Percentiles rank a stretch among this genome's conserved stretches.
Conservation (phyloP, 2,888 invertebrate genomes). For the Eristalis arbustorum region DNA sequence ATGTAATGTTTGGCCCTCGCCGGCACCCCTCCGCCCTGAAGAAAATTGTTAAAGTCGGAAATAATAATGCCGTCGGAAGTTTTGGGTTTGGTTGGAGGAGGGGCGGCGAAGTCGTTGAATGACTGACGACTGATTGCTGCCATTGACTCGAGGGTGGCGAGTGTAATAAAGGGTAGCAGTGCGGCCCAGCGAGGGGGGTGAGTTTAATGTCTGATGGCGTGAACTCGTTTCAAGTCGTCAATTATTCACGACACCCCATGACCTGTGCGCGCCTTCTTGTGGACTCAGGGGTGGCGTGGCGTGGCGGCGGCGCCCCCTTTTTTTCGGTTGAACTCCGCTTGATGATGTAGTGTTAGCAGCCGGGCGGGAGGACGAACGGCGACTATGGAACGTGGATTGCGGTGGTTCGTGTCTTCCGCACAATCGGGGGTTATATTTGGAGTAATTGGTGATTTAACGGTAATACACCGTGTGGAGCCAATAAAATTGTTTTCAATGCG, state of each 20-base stretch:
- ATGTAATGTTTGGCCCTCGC: slow-evolving; percentile 46
- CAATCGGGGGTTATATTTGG: slow-evolving; percentile 58
- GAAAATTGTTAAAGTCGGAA: slow-evolving; percentile 69
- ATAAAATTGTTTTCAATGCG: slow-evolving; percentile 58
- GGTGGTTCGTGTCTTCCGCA: slow-evolving; percentile 7
- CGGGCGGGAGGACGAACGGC: background rate
- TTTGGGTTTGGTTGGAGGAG: slow-evolving; percentile 12
- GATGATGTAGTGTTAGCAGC: background rate
- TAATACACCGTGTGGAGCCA: slow-evolving; percentile 69
- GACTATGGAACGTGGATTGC: background rate
- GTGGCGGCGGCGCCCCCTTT: background rate
- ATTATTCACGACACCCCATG: slow-evolving; percentile 66
- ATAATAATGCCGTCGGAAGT: slow-evolving; percentile 69
- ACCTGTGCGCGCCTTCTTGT: slow-evolving; percentile 21
- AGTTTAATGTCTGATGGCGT: slow-evolving; percentile 69
- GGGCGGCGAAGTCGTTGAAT: slow-evolving; percentile 51
- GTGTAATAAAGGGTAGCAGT: slow-evolving; percentile 26
- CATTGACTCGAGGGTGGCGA: slow-evolving; percentile 51
- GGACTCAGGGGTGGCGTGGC: background rate
- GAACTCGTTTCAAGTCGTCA: slow-evolving; percentile 70
- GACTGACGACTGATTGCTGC: slow-evolving; percentile 60
- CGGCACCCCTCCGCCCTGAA: background rate
- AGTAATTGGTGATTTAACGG: slow-evolving; percentile 70
- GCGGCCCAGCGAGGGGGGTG: slow-evolving; percentile 30
- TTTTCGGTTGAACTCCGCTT: background rate